Base-by-base conservation (phyloP, 2,113 vertebrate species). In the Lagopus leucura region DNA sequence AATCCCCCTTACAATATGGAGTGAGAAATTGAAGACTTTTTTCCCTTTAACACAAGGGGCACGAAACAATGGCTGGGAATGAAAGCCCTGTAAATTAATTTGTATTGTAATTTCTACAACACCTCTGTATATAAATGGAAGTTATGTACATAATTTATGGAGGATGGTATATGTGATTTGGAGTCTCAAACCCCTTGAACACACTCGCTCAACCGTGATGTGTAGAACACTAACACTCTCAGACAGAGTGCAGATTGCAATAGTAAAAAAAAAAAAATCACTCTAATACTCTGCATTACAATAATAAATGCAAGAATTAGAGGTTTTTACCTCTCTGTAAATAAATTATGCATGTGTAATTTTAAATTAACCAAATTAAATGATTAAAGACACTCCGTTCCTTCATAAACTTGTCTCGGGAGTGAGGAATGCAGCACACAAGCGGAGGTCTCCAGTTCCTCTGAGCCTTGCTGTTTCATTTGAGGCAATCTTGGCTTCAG, bases 281-380 rank as follows among this genome's bases (percentile, higher is more conserved):
- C 96, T 97, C 96, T 89, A 96, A 97, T 96, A 92, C 89, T 86
- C 93, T 93, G 91, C 78, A 92, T 98, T 98, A 98, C 96, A 97
- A 98, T 98, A 98, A 98, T 98, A 98, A 98, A 98, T 98, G 98
- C 97, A 98, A 86, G 95, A 98, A 98, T 98, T 98, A 98, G 98
- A 98, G 94, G 91, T 58, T 97, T 98, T 98, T 98, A 98, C 98
- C 98, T 98, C 92, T 94, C 96, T 97, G 88, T 89, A 94, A 93
- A 98, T 98, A 97, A 98, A 99, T 98, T 97, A 98, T 98, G 97
- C 96, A 98, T 97, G 76, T 89, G 73, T 64, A 95, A 97, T 96
- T 98, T 98, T 98, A 98, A 98, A 97, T 98, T 98, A 98, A 96
- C 97, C 95, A 97, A 98, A 98, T 98, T 98, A 97, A 98, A 98